Evolutionary conservation across 2,797 vertebrate species (phyloP), one percentile per base, ranked within the genome.

Genomic region (Channa striata): DNA sequence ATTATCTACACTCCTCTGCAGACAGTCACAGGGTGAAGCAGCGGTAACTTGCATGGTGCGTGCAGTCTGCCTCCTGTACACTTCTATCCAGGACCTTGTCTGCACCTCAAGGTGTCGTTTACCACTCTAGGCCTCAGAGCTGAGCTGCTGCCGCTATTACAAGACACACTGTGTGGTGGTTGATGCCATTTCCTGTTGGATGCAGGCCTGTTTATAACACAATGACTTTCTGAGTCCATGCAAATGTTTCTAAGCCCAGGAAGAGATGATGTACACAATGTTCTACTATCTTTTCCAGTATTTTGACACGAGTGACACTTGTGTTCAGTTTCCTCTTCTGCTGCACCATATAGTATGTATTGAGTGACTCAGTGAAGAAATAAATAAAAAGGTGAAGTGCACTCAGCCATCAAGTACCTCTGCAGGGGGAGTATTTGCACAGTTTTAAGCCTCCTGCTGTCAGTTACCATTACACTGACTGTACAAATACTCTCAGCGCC

Each of bases 401-500:
- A 30, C 53, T 68, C 16, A 49, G 57, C 52, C 63, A 20, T 52
- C 75, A 57, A 71, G 33, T 49, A 40, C 51, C 39, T 59, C 46
- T 30, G 13, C 60, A 59, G 52, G 48, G 23, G 20, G 54, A 68
- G 66, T 77, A 52, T 83, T 76, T 82, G 53, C 70, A 59, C 54
- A 43, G 72, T 52, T 57, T 64, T 84, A 83, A 89, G 66, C 80
- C 69, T 67, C 13, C 9, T 17, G 59, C 76, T 85, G 83, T 87
- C 83, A 84, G 63, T 72, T 82, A 50, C 74, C 71, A 82, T 88
- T 86, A 88, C 56, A 74, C 49, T 83, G 78, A 87, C 50, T 17
- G 62, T 68, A 33, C 46, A 68, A 84, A 80, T 44, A 37, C 43
- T 11, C 20, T 9, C 23, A 16, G 20, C 68, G 62, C 76, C 70